Base-by-base conservation (phyloP, 2,797 vertebrate genomes). In the Lutra lutra region DNA sequence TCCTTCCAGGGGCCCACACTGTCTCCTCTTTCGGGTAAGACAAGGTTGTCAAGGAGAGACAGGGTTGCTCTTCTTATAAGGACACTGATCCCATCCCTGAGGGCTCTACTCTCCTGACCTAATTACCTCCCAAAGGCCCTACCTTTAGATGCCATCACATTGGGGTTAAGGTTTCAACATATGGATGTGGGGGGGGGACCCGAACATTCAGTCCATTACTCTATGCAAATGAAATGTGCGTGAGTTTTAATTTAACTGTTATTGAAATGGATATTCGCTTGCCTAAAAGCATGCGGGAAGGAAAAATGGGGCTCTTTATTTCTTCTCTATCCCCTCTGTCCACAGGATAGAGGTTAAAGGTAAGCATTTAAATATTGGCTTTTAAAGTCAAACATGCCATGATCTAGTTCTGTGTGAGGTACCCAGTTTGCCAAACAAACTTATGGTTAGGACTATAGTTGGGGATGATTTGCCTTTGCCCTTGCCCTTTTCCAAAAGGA, bases 231-330 rank as follows among this genome's bases (percentile, higher is more conserved):
- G 21, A 82, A 95, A 51, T 83, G 15, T 48, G 29, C 51, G 25
- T 48, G 27, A 48, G 12, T 83, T 93, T 93, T 96, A 77, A 96
- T 72, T 89, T 68, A 87, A 87, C 95, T 20, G 56, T 86, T 80
- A 83, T 66, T 83, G 77, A 89, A 89, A 2, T 48, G 85, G 66
- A 89, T 86, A 56, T 1, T 82, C 92, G 35, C 51, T 35, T 72
- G 75, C 78, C 18, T 78, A 73, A 72, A 40, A 82, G 4, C 6
- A 51, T 64, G 13, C 7, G 83, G 43, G 54, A 97, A 89, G 66
- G 85, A 56, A 91, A 91, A 89, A 89, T 43, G 66, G 7, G 5
- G 20, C 17, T 92, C 25, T 79, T 54, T 51, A 56, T 87, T 93
- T 46, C 75, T 54, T 86, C 32, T 80, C 75, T 89, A 29, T 54